These are phyloP conservation scores for Theristicus caerulescens DNA, from an alignment of 2,113 vertebrate species.

Conservation along the genomic window DNA sequence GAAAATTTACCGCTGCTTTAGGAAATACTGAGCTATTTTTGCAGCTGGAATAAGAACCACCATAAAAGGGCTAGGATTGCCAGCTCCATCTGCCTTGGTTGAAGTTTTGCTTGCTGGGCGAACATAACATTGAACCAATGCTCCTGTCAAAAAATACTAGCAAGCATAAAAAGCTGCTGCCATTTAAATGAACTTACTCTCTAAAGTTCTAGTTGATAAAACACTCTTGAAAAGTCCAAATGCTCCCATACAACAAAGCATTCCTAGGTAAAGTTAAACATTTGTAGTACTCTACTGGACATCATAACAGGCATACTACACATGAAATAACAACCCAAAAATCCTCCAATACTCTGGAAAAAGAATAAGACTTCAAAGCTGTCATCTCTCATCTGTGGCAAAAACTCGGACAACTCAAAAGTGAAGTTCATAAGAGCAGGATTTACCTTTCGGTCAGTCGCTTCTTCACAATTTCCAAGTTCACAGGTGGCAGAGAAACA, in stretches of 20 bases:
- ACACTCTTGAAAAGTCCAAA: background rate
- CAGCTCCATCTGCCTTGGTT: background rate
- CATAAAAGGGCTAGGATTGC: background rate
- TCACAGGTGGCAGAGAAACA: slow-evolving; percentile 77
- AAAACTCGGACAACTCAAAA: background rate
- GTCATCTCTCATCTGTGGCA: background rate
- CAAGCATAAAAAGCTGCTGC: background rate
- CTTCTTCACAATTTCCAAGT: slow-evolving; percentile 83
- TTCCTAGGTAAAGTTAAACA: background rate
- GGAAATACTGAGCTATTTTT: background rate
- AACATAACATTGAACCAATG: accelerated
- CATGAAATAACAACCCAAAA: background rate
- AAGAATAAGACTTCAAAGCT: background rate
- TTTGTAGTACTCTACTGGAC: background rate
- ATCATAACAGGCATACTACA: background rate
- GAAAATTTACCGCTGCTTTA: background rate
- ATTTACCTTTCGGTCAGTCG: slow-evolving; percentile 81
- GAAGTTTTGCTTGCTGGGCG: background rate
- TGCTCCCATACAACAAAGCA: background rate
- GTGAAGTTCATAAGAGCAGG: background rate
- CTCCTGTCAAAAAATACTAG: background rate
- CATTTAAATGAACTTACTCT: background rate
- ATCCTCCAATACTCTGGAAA: background rate
- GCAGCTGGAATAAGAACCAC: background rate
- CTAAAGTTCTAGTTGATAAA: background rate